phyloP scores from a whole-genome alignment of 2,113 vertebrate species.

The Calidris pugnax region DNA sequence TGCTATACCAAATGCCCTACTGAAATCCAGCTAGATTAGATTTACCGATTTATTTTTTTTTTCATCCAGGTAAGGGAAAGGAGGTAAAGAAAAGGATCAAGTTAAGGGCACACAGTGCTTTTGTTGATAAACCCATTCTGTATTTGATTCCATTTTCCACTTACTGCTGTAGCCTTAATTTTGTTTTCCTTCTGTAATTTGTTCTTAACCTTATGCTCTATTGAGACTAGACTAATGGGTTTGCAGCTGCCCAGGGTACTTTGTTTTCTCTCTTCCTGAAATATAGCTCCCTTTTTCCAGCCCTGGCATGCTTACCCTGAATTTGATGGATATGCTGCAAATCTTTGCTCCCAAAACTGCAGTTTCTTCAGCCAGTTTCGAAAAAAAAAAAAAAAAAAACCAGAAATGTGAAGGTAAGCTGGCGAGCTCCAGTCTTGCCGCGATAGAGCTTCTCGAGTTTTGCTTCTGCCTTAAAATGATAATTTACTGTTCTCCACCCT shows the following conservation, averaged over 20 bases:
- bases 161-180: slow-evolving; percentile 57
- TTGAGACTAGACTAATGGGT: slow-evolving; percentile 58
- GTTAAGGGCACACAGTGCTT: slow-evolving; percentile 23
- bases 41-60: neutral
- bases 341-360: slow-evolving; percentile 38
- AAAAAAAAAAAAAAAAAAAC: neutral
- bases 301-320: slow-evolving; percentile 17
- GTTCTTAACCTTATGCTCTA: slow-evolving; percentile 64
- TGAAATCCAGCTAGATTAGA: slow-evolving; percentile 20
- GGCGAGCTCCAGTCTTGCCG: neutral
- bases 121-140: slow-evolving; percentile 47
- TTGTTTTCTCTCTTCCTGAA: slow-evolving; percentile 57
- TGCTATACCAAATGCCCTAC: neutral
- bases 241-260: slow-evolving; percentile 55
- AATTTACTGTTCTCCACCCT: neutral
- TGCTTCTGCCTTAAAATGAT: neutral
- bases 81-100: slow-evolving; percentile 38
- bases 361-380: neutral
- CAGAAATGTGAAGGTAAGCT: neutral
- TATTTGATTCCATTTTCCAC: slow-evolving; percentile 51
- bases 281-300: slow-evolving; percentile 50
- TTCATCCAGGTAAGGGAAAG: slow-evolving; percentile 18
- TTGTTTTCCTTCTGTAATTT: slow-evolving; percentile 62
- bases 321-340: slow-evolving; percentile 56
- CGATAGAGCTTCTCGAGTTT: neutral